Evolutionary conservation across 2,113 vertebrate genomes (phyloP).

Genomic region (Gobius niger): DNA sequence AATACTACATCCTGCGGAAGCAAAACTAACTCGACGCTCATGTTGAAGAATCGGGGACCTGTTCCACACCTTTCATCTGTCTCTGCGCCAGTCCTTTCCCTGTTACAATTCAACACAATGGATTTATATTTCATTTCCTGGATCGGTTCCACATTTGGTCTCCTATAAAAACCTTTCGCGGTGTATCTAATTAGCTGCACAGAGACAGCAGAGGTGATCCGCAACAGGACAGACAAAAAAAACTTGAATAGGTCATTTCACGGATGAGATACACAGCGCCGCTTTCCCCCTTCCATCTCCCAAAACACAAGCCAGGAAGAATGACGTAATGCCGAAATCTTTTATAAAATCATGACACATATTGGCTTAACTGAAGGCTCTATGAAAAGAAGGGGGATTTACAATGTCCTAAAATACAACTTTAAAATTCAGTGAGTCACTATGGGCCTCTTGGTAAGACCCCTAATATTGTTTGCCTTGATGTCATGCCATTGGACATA

Average conservation of each 20-base stretch:
- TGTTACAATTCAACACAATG: conserved; percentile 65
- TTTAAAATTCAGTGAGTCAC: conserved; percentile 63
- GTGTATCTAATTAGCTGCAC: conserved; percentile 66
- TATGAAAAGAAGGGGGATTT: conserved; percentile 45
- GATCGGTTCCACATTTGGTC: conserved; percentile 38
- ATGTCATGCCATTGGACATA: conserved; percentile 55
- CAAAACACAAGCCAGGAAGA: conserved; percentile 32
- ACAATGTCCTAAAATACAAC: conserved; percentile 26
- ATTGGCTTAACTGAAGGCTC: conserved; percentile 33
- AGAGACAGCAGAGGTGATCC: conserved; percentile 48
- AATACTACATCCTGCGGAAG: conserved; percentile 48
- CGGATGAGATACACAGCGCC: conserved; percentile 36
- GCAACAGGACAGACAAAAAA: conserved; percentile 48
- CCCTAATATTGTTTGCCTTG: conserved; percentile 45
- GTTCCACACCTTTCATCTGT: conserved; percentile 43
- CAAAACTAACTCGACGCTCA: conserved; percentile 27
- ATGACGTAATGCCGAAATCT: conserved; percentile 68
- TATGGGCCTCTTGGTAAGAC: conserved; percentile 24
- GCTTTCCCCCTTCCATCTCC: conserved; percentile 23
- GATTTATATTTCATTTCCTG: conserved; percentile 65
- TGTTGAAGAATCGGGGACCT: conserved; percentile 38
- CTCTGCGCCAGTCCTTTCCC: conserved; percentile 36
- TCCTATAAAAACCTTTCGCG: conserved; percentile 41
- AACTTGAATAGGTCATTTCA: conserved; percentile 71
- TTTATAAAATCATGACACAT: conserved; percentile 60